Base-by-base conservation (phyloP, 2,113 vertebrate species). In the Syrrhaptes paradoxus region DNA sequence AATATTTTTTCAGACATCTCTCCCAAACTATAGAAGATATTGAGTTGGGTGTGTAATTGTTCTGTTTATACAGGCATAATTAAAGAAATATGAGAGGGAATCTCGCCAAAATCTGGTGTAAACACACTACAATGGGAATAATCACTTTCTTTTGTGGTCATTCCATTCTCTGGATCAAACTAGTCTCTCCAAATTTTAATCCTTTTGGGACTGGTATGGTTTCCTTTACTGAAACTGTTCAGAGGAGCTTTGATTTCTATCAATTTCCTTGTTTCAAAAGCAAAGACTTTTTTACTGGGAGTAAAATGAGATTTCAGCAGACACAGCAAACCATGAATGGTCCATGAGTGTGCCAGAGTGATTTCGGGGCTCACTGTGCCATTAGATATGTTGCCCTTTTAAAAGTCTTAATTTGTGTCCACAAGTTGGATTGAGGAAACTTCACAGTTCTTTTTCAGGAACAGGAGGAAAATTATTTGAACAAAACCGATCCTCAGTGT, bases 31-130 rank as follows among this genome's bases (percentile, higher is more conserved):
- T 57, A 95, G 90, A 90, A 77, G 82, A 43, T 89, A 81, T 18
- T 22, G 67, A 85, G 85, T 89, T 19, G 31, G 49, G 71, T 70
- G 41, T 91, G 46, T 74, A 85, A 92, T 89, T 58, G n/a, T 62
- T 94, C 46, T 87, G 87, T 94, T 81, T 93, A 87, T 85, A 91
- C 20, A 94, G 63, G 29, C 76, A 46, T 90, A 97, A 94, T 95
- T 94, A 91, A 89, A 95, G 76, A 93, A 95, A 87, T 55, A 49
- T 73, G 80, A 82, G 65, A 9, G 11, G 76, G 92, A 92, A 73
- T 79, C 31, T 58, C 48, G 89, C 94, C 93, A 90, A 93, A 94
- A 90, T 85, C 62, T 95, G 84, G 52, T 90, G 72, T 96, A 95
- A 96, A 96, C 85, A 77, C 59, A 43, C 67, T 95, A 82, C 34